These are phyloP conservation scores for Aplysina aerophoba DNA, from an alignment of 37 sponge, comb jelly and placozoan genomes.

Conservation along the genomic window DNA sequence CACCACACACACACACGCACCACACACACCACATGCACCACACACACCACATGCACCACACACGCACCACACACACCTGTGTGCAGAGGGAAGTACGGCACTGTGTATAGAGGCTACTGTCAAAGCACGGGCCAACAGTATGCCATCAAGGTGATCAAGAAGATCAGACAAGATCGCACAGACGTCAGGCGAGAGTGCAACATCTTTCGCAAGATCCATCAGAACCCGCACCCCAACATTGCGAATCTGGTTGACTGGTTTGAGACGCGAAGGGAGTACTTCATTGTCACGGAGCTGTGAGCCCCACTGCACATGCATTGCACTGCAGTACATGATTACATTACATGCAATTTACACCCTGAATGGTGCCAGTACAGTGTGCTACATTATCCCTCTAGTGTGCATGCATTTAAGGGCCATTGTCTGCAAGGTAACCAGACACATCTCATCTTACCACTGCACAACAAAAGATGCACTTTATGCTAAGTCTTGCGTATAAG, in stretches of 20 bases:
- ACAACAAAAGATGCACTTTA: too few relatives aligned
- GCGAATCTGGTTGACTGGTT: slow-evolving; percentile 42
- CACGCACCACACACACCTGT: not conserved
- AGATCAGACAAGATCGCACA: slow-evolving; percentile 39
- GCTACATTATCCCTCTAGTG: too few relatives aligned
- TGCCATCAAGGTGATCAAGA: slow-evolving; percentile 70
- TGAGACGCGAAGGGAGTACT: slow-evolving; percentile 50
- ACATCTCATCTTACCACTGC: too few relatives aligned
- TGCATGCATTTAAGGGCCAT: too few relatives aligned
- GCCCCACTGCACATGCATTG: slow-evolving; percentile 3
- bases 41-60: too few relatives aligned
- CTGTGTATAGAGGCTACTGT: slow-evolving; percentile 54
- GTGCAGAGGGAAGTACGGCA: slow-evolving; percentile 79
- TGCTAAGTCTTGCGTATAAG: too few relatives aligned
- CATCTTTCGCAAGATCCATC: slow-evolving; percentile 48
- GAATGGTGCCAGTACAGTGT: too few relatives aligned
- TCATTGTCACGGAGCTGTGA: slow-evolving; percentile 85
- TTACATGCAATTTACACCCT: too few relatives aligned
- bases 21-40: too few relatives aligned
- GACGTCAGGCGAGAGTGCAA: slow-evolving; percentile 76
- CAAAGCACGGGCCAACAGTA: slow-evolving; percentile 19
- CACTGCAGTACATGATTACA: too few relatives aligned
- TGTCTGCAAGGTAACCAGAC: too few relatives aligned
- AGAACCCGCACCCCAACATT: slow-evolving; percentile 53
- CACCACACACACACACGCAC: too few relatives aligned